Conservation (phyloP, 2,888 invertebrate genomes). For the Zaprionus obscuricornis region DNA sequence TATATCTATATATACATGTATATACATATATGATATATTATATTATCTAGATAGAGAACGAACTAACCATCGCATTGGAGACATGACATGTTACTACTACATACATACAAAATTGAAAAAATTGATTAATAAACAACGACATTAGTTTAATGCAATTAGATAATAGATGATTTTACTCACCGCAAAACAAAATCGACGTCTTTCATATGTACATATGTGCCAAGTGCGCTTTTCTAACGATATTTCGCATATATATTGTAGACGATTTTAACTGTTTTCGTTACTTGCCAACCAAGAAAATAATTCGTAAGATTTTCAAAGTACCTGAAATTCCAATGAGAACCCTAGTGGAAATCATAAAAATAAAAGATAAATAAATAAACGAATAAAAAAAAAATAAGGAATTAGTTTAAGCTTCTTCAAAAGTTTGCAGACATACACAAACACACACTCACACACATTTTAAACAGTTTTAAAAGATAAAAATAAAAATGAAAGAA, state of each 20-base stretch:
- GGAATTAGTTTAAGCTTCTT: slow-evolving; percentile 68
- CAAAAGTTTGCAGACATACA: slow-evolving; percentile 20
- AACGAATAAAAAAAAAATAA: too few relatives aligned
- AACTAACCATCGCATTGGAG: too few relatives aligned
- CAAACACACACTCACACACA: slow-evolving; percentile 36
- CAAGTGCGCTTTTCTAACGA: slow-evolving; percentile 36
- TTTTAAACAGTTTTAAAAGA: slow-evolving; percentile 34
- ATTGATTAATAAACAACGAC: slow-evolving; percentile 76
- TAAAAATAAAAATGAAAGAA: slow-evolving; percentile 7
- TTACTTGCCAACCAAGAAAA: slow-evolving; percentile 61
- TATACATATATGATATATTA: too few relatives aligned
- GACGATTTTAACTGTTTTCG: slow-evolving; percentile 49
- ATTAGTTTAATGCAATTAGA: slow-evolving; percentile 71
- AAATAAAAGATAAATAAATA: too few relatives aligned
- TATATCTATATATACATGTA: too few relatives aligned
- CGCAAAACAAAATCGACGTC: slow-evolving; percentile 53
- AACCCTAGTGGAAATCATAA: slow-evolving; percentile 60
- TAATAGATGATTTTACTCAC: slow-evolving; percentile 45
- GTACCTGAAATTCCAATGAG: slow-evolving; percentile 74
- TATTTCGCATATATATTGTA: slow-evolving; percentile 37
- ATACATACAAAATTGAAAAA: slow-evolving; percentile 38
- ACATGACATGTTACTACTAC: too few relatives aligned
- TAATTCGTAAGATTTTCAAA: slow-evolving; percentile 77
- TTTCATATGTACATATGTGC: slow-evolving; percentile 58
- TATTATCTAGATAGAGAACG: slow-evolving; percentile 27